Conservation (phyloP, 2,113 vertebrate genomes). For the Onychostruthus taczanowskii region DNA sequence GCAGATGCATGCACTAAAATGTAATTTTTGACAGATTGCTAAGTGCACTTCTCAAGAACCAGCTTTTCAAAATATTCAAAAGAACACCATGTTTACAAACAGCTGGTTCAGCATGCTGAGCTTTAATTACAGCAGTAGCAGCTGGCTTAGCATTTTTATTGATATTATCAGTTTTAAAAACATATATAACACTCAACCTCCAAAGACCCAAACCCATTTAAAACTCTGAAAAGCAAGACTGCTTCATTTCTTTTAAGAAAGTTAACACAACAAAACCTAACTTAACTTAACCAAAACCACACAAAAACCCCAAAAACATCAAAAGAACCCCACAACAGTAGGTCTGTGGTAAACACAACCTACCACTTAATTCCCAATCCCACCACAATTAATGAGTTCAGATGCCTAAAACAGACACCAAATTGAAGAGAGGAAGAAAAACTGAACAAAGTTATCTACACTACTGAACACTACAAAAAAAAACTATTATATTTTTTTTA, state of each 20-base stretch:
- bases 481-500: neutral
- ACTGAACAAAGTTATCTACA: neutral
- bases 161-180: neutral
- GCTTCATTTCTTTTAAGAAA: neutral
- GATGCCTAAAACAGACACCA: neutral
- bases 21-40: neutral
- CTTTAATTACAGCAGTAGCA: constrained; percentile 27
- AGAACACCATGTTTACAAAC: neutral
- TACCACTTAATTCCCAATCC: neutral
- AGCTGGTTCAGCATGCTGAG: constrained; percentile 10
- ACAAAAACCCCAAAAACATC: accelerated
- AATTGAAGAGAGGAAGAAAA: neutral
- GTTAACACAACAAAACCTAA: neutral
- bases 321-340: neutral
- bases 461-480: neutral
- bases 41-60: neutral
- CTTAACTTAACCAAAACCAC: neutral
- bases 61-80: neutral
- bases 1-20: neutral
- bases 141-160: neutral
- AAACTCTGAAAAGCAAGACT: neutral
- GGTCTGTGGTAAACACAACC: neutral
- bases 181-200: neutral
- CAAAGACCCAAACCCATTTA: neutral
- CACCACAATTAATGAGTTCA: neutral